phyloP scores from a whole-genome alignment of 2,888 invertebrate species.

The Caenorhabditis sinica region DNA sequence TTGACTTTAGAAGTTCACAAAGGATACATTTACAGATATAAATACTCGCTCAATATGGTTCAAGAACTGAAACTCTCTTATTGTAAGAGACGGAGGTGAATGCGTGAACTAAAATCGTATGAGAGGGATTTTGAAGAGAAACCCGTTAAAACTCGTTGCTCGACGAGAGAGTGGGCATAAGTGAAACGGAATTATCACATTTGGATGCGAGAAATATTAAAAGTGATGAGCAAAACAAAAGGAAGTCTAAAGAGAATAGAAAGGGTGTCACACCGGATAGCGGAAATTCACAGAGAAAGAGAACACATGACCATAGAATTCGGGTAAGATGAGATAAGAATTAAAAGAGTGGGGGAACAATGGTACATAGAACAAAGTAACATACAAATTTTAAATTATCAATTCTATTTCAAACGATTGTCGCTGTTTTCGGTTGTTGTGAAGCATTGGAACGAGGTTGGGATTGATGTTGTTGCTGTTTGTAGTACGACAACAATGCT shows the following conservation, averaged over 20 bases:
- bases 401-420: conserved; percentile 70
- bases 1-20: conserved; percentile 23
- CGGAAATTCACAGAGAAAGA: conserved; percentile 48
- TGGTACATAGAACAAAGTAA: conserved; percentile 46
- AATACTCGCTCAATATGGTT: conserved; percentile 50
- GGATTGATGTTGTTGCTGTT: conserved; percentile 65
- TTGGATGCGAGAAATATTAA: conserved; percentile 12
- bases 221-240: conserved; percentile 42
- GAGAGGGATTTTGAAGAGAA: conserved; percentile 3
- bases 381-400: not conserved
- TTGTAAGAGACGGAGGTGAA: not conserved
- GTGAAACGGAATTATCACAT: conserved; percentile 50
- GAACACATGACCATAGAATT: conserved; percentile 59
- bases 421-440: conserved; percentile 73
- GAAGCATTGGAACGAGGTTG: conserved; percentile 44
- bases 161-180: conserved; percentile 21
- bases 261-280: conserved; percentile 37
- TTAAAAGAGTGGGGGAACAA: conserved; percentile 4
- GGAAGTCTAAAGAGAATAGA: conserved; percentile 9
- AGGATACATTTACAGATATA: conserved; percentile 37
- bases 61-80: conserved; percentile 52
- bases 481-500: conserved; percentile 76
- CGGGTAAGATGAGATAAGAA: conserved; percentile 34
- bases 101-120: not conserved
- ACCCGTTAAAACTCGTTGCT: conserved; percentile 35